These are phyloP conservation scores for Vollenhovia emeryi DNA, from an alignment of 1,140 invertebrate species.

Conservation along the genomic window DNA sequence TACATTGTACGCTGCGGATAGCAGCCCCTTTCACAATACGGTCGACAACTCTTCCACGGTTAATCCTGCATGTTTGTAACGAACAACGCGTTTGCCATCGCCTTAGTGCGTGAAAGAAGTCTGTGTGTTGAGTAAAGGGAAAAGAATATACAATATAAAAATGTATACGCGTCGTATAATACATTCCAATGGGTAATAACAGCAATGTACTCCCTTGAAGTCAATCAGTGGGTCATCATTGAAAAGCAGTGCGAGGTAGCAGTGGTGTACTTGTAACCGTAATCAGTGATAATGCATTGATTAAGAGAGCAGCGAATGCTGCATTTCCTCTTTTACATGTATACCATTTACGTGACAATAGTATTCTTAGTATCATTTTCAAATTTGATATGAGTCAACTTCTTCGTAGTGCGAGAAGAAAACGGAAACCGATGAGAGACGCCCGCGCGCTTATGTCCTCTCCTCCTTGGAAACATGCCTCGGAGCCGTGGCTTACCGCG, in stretches of 20 bases:
- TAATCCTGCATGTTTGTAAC: background rate
- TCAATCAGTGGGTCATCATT: no score
- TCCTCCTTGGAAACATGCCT: constrained; percentile 56
- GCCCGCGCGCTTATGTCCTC: constrained; percentile 22
- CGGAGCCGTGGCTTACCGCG: constrained; percentile 57
- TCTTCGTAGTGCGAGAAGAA: background rate
- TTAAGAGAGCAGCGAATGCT: no score
- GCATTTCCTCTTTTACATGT: no score
- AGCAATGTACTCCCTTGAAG: no score
- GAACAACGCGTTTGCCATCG: background rate
- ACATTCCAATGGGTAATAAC: background rate
- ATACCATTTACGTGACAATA: background rate
- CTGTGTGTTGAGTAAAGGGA: background rate
- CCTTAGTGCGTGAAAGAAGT: background rate
- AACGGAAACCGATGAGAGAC: background rate
- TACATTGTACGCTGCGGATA: background rate
- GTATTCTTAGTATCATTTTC: background rate
- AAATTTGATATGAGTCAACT: background rate
- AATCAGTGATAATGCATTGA: no score
- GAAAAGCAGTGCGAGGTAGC: no score
- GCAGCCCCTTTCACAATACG: background rate
- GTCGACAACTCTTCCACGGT: background rate
- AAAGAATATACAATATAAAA: background rate
- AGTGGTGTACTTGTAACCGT: no score
- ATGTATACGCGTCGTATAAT: background rate